phyloP scores from a whole-genome alignment of 2,797 vertebrate genomes.

The Acomys russatus region DNA sequence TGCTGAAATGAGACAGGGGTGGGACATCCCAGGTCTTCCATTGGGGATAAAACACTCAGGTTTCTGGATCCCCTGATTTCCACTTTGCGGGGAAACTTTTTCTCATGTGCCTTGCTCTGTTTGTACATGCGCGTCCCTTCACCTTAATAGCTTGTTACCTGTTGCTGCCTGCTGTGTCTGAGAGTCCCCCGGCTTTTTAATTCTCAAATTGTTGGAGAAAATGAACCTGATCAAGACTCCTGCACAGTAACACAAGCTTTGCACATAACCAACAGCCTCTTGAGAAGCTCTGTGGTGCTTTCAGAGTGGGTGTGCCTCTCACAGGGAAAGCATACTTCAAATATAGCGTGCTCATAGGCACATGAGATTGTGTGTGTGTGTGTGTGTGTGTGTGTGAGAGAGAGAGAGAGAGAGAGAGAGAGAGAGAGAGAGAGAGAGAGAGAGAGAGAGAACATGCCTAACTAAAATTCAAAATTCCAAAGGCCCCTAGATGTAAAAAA shows the following conservation, averaged over 20 bases:
- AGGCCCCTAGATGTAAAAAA: neutral
- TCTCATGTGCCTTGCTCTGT: neutral
- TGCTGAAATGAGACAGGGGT: neutral
- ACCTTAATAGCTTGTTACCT: neutral
- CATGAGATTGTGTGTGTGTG: neutral
- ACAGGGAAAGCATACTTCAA: neutral
- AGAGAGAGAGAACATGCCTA: neutral
- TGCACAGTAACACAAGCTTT: neutral
- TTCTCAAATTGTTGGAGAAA: neutral
- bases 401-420: neutral
- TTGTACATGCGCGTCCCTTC: neutral
- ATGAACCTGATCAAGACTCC: slow-evolving; percentile 7
- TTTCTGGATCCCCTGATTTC: neutral
- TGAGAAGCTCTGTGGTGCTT: neutral
- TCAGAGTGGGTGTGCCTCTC: neutral
- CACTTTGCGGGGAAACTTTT: neutral
- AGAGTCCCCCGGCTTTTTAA: neutral
- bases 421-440: neutral
- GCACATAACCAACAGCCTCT: neutral
- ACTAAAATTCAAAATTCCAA: neutral
- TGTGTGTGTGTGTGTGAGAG: neutral
- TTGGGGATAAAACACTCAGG: neutral
- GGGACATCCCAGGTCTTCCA: neutral
- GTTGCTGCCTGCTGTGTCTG: neutral
- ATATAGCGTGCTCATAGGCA: too few relatives aligned